phyloP scores from a whole-genome alignment of 1,140 invertebrate genomes.

The Solenopsis invicta region DNA sequence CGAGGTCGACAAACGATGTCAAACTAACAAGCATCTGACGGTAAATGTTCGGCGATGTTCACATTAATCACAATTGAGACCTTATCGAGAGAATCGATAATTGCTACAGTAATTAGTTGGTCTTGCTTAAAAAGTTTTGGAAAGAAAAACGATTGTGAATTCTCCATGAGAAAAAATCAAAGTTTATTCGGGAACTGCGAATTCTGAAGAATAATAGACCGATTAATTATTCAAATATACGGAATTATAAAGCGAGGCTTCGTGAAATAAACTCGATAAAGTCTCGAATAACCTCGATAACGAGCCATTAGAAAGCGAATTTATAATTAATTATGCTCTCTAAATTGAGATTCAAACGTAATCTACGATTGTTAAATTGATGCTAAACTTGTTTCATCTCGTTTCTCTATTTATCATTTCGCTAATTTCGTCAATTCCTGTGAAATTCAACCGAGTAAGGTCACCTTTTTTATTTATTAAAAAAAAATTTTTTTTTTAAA shows the following conservation, averaged over 20 bases:
- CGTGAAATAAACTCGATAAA: background rate
- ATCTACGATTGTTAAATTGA: background rate
- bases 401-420: background rate
- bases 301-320: background rate
- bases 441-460: background rate
- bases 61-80: constrained; percentile 8
- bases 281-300: constrained; percentile 13
- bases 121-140: background rate
- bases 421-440: background rate
- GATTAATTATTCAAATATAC: background rate
- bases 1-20: constrained; percentile 17
- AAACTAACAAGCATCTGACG: constrained; percentile 21
- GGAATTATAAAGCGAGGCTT: background rate
- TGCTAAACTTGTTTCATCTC: background rate
- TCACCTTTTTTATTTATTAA: background rate
- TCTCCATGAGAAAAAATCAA: background rate
- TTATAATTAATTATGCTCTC: constrained; percentile 16
- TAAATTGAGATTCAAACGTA: background rate
- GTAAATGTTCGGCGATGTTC: background rate
- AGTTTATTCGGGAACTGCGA: background rate
- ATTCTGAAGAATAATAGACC: constrained; percentile 4
- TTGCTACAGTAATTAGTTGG: background rate
- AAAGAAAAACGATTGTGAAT: background rate
- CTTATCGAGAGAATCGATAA: background rate
- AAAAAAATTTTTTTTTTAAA: background rate